Evolutionary conservation across 2,113 vertebrate genomes (phyloP).

Genomic region (Sorex fumeus): DNA sequence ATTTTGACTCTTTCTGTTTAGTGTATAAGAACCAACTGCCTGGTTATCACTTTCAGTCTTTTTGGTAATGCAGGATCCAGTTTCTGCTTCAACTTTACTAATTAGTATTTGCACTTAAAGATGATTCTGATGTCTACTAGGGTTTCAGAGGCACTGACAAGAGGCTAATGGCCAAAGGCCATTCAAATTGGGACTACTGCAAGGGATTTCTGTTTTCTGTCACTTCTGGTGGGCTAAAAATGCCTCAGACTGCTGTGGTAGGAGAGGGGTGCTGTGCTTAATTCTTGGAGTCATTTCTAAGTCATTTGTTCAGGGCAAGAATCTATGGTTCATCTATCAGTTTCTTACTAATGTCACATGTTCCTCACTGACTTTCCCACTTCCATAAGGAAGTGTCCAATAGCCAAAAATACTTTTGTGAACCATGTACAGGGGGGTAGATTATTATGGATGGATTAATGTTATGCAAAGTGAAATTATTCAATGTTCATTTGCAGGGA

Average conservation of each 20-base stretch:
- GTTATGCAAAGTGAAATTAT: slow-evolving; percentile 59
- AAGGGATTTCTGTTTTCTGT: not conserved
- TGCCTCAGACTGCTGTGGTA: not conserved
- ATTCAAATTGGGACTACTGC: not conserved
- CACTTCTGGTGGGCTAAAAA: not conserved
- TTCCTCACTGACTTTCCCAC: not conserved
- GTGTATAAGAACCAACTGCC: not conserved
- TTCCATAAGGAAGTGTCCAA: slow-evolving; percentile 50
- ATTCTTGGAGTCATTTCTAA: not conserved
- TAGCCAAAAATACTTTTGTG: slow-evolving; percentile 48
- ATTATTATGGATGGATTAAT: slow-evolving; percentile 53
- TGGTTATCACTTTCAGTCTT: not conserved
- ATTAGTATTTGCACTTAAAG: not conserved
- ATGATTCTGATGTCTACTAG: not conserved
- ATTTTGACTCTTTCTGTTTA: not conserved
- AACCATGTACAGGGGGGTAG: not conserved
- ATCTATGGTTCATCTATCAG: slow-evolving; percentile 33
- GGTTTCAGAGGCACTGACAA: not conserved
- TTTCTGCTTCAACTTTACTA: not conserved
- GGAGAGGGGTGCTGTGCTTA: not conserved
- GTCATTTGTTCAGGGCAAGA: not conserved
- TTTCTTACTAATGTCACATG: not conserved
- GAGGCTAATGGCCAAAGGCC: not conserved
- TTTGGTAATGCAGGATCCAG: slow-evolving; percentile 13
- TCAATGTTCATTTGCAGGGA: slow-evolving; percentile 34